A percentile compares a stretch with the other conserved stretches of the same genome.
Conservation (phyloP, 2,113 vertebrate genomes). For the Sturnus vulgaris region DNA sequence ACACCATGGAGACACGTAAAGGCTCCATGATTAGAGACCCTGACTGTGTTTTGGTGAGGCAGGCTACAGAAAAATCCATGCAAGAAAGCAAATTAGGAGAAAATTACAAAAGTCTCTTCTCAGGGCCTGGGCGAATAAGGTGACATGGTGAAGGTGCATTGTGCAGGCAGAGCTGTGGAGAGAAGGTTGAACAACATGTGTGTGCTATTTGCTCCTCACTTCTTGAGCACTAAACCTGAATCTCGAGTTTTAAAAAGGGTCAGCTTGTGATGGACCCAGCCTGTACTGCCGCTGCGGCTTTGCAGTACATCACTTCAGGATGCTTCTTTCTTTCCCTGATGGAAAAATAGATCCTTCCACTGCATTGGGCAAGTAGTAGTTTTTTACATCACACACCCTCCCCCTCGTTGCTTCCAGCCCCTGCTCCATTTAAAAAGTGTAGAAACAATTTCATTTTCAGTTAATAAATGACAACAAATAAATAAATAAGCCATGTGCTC, state of each 20-base stretch:
- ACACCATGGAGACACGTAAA: background rate
- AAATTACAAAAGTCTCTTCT: background rate
- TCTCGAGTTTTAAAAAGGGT: background rate
- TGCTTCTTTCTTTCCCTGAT: background rate
- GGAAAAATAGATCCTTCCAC: slow-evolving; percentile 5
- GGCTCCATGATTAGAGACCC: background rate
- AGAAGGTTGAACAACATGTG: background rate
- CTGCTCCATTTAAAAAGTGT: background rate
- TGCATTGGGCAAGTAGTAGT: background rate
- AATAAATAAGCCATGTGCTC: background rate
- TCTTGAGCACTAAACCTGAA: background rate
- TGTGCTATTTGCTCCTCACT: background rate
- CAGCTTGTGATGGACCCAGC: background rate
- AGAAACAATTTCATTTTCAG: slow-evolving; percentile 46
- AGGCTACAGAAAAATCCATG: background rate
- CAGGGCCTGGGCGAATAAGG: background rate
- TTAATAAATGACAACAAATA: slow-evolving; percentile 48
- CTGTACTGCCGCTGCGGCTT: background rate
- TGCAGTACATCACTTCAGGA: background rate
- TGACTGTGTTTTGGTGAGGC: background rate
- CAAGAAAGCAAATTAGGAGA: slow-evolving; percentile 1
- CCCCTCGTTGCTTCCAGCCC: background rate
- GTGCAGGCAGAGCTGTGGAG: background rate
- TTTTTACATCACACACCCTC: background rate
- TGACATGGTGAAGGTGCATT: background rate